These are phyloP conservation scores for Nemotelus nigrinus DNA, from an alignment of 2,888 invertebrate species.

Conservation along the genomic window DNA sequence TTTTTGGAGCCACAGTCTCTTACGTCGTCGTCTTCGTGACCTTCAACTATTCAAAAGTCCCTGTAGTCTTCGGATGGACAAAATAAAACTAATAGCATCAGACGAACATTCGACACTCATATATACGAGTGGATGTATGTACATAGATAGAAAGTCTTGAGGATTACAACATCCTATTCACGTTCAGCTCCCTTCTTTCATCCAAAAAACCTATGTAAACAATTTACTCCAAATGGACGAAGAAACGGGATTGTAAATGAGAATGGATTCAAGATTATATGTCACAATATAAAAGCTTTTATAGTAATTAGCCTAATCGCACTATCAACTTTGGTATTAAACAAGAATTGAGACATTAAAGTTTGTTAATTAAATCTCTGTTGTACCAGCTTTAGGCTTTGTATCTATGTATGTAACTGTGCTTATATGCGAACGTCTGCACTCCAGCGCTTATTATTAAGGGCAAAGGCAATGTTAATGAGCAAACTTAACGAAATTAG, in stretches of 20 bases:
- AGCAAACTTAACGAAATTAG: no score
- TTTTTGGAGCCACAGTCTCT: not conserved
- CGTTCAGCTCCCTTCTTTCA: not conserved
- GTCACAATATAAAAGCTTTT: not conserved
- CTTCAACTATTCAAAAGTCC: not conserved
- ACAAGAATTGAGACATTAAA: constrained; percentile 10
- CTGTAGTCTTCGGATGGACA: not conserved
- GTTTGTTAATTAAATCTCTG: constrained; percentile 6
- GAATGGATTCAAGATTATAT: constrained; percentile 19
- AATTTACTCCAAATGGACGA: constrained; percentile 15
- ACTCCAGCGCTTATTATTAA: no score
- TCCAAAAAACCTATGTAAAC: not conserved
- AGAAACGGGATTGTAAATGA: constrained; percentile 1
- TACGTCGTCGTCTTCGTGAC: not conserved
- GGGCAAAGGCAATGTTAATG: no score
- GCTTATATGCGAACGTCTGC: no score
- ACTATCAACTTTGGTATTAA: constrained; percentile 22
- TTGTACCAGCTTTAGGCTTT: no score
- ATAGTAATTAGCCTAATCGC: constrained; percentile 34
- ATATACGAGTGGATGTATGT: no score
- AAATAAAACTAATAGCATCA: no score
- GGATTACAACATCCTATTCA: not conserved
- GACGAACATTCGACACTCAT: no score
- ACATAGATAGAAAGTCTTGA: no score
- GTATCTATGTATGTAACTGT: no score